Evolutionary conservation across 2,888 invertebrate genomes (phyloP).

Genomic region (Drosophila paracracens): DNA sequence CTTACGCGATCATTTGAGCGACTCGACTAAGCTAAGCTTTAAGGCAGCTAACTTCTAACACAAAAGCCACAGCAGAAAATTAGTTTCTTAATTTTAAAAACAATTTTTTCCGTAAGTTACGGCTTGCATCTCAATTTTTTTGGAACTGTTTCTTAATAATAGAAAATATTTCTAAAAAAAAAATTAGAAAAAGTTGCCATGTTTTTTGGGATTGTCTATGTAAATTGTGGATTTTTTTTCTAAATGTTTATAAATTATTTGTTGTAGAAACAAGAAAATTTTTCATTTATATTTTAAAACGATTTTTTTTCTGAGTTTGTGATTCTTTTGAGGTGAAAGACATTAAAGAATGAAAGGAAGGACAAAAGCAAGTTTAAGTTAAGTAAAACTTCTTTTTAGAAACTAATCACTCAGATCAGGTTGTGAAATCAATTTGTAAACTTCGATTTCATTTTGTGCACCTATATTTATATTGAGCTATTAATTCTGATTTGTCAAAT

Average conservation of each 20-base stretch:
- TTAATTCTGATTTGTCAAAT: background rate
- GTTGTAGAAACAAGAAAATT: background rate
- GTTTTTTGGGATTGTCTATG: background rate
- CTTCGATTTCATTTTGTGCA: too few species aligned
- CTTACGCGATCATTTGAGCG: background rate
- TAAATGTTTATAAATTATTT: background rate
- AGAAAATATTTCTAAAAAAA: background rate
- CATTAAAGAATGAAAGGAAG: too few species aligned
- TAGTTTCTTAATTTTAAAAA: too few species aligned
- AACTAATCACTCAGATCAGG: too few species aligned
- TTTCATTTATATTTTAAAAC: rapidly evolving
- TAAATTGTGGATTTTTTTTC: background rate
- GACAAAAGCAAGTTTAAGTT: background rate
- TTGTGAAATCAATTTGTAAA: too few species aligned
- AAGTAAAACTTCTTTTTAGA: background rate
- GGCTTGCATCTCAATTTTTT: background rate
- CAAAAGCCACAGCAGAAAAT: rapidly evolving
- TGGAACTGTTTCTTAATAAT: background rate
- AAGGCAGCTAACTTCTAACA: too few species aligned
- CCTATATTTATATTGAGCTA: too few species aligned
- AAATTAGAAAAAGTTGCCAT: rapidly evolving
- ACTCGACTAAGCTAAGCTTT: too few species aligned
- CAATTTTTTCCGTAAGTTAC: too few species aligned
- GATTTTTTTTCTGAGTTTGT: background rate
- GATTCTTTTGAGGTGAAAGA: background rate